phyloP scores from a whole-genome alignment of 2,113 vertebrate genomes.

The Heliornis fulica region DNA sequence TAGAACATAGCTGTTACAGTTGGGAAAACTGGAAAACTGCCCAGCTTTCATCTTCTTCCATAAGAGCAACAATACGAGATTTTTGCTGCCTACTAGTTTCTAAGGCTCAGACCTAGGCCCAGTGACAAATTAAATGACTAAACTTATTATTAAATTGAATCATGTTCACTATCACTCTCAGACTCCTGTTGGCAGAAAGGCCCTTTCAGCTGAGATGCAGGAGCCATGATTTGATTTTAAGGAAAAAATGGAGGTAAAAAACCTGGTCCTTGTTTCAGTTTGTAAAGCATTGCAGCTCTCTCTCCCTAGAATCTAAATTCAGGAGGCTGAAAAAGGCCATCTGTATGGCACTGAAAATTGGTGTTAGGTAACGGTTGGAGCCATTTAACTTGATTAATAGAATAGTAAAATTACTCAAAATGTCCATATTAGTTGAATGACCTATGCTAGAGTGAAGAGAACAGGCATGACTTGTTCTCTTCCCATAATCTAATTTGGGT shows the following conservation, averaged over 20 bases:
- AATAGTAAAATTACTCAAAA: background rate
- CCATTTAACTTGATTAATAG: background rate
- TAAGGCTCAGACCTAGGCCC: background rate
- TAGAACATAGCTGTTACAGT: background rate
- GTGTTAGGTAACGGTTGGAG: background rate
- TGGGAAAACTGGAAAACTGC: background rate
- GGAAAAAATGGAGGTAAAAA: background rate
- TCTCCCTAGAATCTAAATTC: background rate
- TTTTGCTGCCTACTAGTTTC: constrained; percentile 17
- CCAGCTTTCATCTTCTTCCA: background rate
- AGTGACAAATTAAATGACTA: background rate
- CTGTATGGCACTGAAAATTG: background rate
- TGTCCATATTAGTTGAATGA: background rate
- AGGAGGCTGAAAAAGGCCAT: background rate
- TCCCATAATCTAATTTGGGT: background rate
- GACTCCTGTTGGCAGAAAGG: constrained; percentile 30
- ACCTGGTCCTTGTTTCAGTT: background rate
- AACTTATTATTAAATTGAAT: background rate
- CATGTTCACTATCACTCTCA: background rate
- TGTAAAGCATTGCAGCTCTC: background rate
- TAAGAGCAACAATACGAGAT: background rate
- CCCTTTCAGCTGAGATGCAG: constrained; percentile 7
- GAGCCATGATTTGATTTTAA: background rate
- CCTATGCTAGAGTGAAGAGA: background rate
- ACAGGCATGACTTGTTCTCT: background rate